These are phyloP conservation scores for Brachionichthys hirsutus DNA, from an alignment of 2,113 vertebrate species.

Conservation along the genomic window DNA sequence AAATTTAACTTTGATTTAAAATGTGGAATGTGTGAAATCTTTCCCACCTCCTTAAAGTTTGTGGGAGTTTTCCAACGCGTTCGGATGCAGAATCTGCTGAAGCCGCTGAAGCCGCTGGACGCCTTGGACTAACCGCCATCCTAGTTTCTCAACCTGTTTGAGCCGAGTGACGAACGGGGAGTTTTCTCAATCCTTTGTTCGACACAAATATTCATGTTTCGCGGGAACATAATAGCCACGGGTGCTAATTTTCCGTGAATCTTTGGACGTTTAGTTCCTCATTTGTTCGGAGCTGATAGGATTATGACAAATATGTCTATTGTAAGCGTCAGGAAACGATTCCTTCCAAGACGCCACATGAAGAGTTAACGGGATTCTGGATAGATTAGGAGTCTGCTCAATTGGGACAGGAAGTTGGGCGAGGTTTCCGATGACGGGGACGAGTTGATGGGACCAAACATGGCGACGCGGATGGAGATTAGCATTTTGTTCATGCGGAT, in stretches of 20 bases:
- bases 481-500: constrained; percentile 70
- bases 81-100: too few species aligned
- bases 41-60: too few species aligned
- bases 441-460: constrained; percentile 3
- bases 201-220: constrained; percentile 46
- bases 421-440: constrained; percentile 20
- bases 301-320: constrained; percentile 36
- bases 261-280: constrained; percentile 16
- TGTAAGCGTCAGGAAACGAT: constrained; percentile 28
- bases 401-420: constrained; percentile 51
- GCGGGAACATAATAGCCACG: constrained; percentile 15
- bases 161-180: constrained; percentile 17
- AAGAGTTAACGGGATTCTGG: constrained; percentile 11
- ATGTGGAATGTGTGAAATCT: too few species aligned
- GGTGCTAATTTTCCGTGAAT: constrained; percentile 37
- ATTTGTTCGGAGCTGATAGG: constrained; percentile 24
- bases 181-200: constrained; percentile 49
- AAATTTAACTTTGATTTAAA: too few species aligned
- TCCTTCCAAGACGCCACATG: too few species aligned
- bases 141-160: neutral
- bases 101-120: too few species aligned
- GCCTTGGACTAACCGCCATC: too few species aligned
- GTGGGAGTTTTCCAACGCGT: too few species aligned
- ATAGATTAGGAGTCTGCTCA: neutral
- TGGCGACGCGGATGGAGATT: constrained; percentile 41